These are phyloP conservation scores for Triplophysa bombifrons DNA, from an alignment of 2,797 vertebrate species.

Conservation along the genomic window DNA sequence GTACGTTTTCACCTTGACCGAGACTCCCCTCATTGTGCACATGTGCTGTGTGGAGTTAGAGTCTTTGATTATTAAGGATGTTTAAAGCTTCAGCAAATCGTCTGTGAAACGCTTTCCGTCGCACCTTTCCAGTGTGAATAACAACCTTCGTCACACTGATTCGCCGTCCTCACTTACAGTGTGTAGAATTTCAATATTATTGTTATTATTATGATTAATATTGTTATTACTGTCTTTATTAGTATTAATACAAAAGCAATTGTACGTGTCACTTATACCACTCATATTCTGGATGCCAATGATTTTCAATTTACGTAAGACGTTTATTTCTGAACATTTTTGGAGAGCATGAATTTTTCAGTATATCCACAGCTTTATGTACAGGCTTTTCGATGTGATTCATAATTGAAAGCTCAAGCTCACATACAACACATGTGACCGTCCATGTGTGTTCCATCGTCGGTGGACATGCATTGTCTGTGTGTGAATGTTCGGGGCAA, in stretches of 20 bases:
- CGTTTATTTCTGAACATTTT: conserved; percentile 54
- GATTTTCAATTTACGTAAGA: conserved; percentile 69
- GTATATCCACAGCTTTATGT: conserved; percentile 72
- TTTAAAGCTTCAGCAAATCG: conserved; percentile 32
- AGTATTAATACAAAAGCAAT: conserved; percentile 72
- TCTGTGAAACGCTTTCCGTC: conserved; percentile 48
- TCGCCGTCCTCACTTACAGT: conserved; percentile 74
- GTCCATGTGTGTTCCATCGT: conserved; percentile 28
- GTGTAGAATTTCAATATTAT: conserved; percentile 76
- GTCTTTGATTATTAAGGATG: conserved; percentile 40
- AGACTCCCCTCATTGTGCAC: conserved; percentile 44
- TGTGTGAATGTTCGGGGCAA: conserved; percentile 30
- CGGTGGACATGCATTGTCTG: conserved; percentile 47
- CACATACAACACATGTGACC: conserved; percentile 42
- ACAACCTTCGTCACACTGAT: conserved; percentile 71
- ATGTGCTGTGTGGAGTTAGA: conserved; percentile 48
- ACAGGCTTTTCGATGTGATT: conserved; percentile 68
- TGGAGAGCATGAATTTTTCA: conserved; percentile 74
- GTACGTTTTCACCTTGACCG: conserved; percentile 42
- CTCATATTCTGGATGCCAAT: conserved; percentile 74
- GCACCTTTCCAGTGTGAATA: conserved; percentile 47
- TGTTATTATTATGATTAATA: conserved; percentile 64
- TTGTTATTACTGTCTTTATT: conserved; percentile 57
- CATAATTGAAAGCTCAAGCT: conserved; percentile 62
- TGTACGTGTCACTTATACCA: conserved; percentile 79